Evolutionary conservation across 2,888 invertebrate genomes (phyloP), one percentile per base, ranked within the genome.

Genomic region (Microctonus hyperodae): DNA sequence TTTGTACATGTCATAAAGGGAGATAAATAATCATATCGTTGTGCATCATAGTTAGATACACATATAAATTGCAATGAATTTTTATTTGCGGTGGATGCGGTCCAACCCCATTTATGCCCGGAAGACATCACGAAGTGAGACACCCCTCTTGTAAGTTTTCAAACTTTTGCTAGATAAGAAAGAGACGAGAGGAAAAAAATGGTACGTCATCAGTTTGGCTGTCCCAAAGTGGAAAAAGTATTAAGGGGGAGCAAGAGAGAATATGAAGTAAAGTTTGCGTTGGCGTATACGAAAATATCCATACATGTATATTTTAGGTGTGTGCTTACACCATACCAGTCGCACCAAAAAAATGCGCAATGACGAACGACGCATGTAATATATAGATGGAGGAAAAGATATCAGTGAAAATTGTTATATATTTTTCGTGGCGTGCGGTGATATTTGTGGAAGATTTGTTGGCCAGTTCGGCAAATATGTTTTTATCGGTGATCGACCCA

Each of bases 171-270:
- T 67, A 70, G 74, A 69, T 72, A 72, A 66, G 72, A 28, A 66
- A 58, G 67, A 69, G 44, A 44, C 20, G 20, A 44, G 44, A 66
- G 67, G 68, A 51, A 68, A 67, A 67, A 72, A 73, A 75, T 76
- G 73, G 67, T 68, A 63, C 65, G 66, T 72, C 73, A 70, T 73
- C 73, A 70, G 69, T 65, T 71, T 58, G 44, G 67, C 62, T 60
- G 68, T 56, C 60, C 65, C 60, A 64, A 31, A 51, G n/a, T n/a
- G 10, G 40, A 33, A 22, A 31, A 13, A 40, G 35, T 56, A 44
- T 37, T 22, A 44, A 53, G 28, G 55, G 48, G 60, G 61, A 63
- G 28, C 33, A 35, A 55, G 56, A 35, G 28, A 22, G 58, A 58
- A 55, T 63, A 64, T 37, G 58, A 37, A 20, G 55, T 48, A 65